Base-by-base conservation (phyloP, 1,140 invertebrate genomes). In the Lepidurus couesii region DNA sequence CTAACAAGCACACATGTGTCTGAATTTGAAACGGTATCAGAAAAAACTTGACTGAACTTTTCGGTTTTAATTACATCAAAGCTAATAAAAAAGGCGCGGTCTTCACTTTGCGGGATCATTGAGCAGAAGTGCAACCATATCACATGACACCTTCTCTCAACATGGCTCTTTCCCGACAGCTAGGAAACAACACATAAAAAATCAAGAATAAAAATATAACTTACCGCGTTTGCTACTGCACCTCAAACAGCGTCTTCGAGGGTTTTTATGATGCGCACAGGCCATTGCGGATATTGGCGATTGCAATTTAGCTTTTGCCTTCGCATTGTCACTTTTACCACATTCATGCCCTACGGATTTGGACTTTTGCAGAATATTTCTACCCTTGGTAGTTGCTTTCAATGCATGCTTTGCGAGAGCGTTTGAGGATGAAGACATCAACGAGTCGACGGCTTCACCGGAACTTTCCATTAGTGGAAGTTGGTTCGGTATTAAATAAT, bases 251-350 rank as follows among this genome's bases (percentile, higher is more conserved):
- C 53, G 53, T 65, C 53, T 65, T 21, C 53, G 53, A 21, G 53
- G 53, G 21, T 65, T 65, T 65, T 65, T 65, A 65, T 65, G 53
- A 65, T 65, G 53, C 53, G 53, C 21, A 65, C 53, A 65, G 53
- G 16, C 53, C 21, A 65, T 16, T 7, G 53, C 21, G n/a, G 21
- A 65, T 7, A 21, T 21, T 21, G 53, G 16, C 16, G 53, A n/a
- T 21, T 7, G 53, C 53, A 65, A 13, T 21, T 13, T 65, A 7
- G 53, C 6, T 11, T 65, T 13, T n/a, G 53, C 21, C 21, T 9
- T 21, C 16, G 16, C 53, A 65, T 16, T 13, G 13, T 65, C 13
- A 13, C 53, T 4, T 65, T 16, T 65, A 13, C n/a, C 53, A 34
- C 53, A 65, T 21, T 7, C 8, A 65, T 34, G 34, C 4, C 34